phyloP scores from a whole-genome alignment of 53 echinoderm and acorn worm genomes.

The Patiria pectinifera region DNA sequence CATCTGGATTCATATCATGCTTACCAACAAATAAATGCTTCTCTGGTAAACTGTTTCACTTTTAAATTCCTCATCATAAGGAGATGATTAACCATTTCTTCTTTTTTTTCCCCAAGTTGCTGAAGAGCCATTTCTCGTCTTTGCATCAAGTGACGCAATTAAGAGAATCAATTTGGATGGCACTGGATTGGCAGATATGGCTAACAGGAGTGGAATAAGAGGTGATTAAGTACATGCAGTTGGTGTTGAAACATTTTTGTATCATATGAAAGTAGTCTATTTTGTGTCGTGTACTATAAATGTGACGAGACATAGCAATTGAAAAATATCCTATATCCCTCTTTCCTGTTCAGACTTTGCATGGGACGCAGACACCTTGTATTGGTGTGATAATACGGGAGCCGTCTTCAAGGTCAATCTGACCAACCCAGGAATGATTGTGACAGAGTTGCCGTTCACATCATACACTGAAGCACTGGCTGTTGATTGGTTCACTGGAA shows the following conservation, averaged over 20 bases:
- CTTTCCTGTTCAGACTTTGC: slow-evolving; percentile 58
- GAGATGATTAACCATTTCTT: background rate
- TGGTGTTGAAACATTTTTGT: background rate
- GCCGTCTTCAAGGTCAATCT: slow-evolving; percentile 36
- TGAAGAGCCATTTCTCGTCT: slow-evolving; percentile 31
- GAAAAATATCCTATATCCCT: background rate
- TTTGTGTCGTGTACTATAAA: background rate
- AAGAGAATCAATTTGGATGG: slow-evolving; percentile 61
- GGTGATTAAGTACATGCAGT: slow-evolving; percentile 8
- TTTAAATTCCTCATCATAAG: too few species aligned
- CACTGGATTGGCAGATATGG: slow-evolving; percentile 21
- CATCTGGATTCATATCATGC: too few species aligned
- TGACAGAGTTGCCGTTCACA: slow-evolving; percentile 41
- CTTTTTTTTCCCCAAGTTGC: slow-evolving; percentile 9
- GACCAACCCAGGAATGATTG: background rate
- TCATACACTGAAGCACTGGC: slow-evolving; percentile 58
- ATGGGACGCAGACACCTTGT: slow-evolving; percentile 56
- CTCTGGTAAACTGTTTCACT: too few species aligned
- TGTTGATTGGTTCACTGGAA: slow-evolving; percentile 76
- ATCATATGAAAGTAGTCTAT: background rate
- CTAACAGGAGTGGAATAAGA: slow-evolving; percentile 19
- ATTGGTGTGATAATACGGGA: slow-evolving; percentile 59
- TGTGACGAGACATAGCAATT: too few species aligned
- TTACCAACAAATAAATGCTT: too few species aligned
- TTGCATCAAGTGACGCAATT: slow-evolving; percentile 45